Conservation (phyloP, 2,113 vertebrate genomes). For the Platanista minor region DNA sequence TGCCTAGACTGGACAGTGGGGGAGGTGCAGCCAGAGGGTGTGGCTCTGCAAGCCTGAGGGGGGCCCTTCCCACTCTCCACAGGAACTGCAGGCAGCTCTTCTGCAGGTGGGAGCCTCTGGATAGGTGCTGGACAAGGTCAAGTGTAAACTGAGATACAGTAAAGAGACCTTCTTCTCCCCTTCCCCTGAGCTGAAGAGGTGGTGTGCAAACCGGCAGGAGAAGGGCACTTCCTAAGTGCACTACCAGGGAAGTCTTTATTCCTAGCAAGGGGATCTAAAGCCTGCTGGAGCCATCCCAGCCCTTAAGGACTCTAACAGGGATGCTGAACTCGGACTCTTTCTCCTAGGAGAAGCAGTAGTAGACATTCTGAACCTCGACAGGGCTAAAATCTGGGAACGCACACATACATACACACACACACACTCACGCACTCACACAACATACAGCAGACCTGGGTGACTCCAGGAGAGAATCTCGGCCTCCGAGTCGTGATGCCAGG, state of each 20-base stretch:
- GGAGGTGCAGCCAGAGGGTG: slow-evolving; percentile 53
- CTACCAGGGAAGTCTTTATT: not conserved
- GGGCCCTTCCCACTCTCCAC: not conserved
- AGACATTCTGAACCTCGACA: not conserved
- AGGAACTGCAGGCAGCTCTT: slow-evolving; percentile 41
- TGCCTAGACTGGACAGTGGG: slow-evolving; percentile 40
- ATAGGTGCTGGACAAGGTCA: not conserved
- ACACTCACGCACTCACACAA: not conserved
- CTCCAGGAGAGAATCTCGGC: slow-evolving; percentile 69
- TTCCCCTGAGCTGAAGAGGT: not conserved
- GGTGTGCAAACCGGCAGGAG: not conserved
- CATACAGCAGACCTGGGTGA: slow-evolving; percentile 66
- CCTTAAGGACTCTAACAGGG: not conserved
- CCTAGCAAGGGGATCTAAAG: not conserved
- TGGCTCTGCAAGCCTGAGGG: not conserved
- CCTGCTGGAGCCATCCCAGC: not conserved
- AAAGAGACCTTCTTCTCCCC: not conserved
- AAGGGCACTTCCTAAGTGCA: not conserved
- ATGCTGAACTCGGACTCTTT: slow-evolving; percentile 52
- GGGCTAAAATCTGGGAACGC: not conserved
- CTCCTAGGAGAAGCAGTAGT: not conserved
- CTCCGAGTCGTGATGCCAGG: slow-evolving; percentile 71
- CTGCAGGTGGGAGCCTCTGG: not conserved
- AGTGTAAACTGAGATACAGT: not conserved
- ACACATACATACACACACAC: not conserved